Percentiles rank a stretch among this genome's conserved stretches.
Evolutionary conservation across 92 coral and sea anemone species (phyloP).

Genomic region (Meandrina meandrites): DNA sequence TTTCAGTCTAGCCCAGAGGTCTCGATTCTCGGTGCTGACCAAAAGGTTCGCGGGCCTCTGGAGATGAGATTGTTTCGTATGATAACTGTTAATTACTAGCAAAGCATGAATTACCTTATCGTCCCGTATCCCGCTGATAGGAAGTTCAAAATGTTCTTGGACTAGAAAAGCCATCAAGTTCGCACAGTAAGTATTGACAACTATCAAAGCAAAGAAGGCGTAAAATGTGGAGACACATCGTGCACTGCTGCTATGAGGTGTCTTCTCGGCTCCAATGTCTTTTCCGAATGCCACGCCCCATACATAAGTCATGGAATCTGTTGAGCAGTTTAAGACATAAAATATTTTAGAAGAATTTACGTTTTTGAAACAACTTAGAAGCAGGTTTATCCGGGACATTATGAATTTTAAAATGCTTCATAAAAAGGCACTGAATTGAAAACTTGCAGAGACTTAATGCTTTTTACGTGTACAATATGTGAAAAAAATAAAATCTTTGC

Average conservation of each 20-base stretch:
- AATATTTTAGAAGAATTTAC: too few relatives aligned
- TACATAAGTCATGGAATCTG: conserved; percentile 86
- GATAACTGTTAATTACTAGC: not conserved
- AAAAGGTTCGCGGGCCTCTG: too few relatives aligned
- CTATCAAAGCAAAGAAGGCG: conserved; percentile 71
- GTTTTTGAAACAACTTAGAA: too few relatives aligned
- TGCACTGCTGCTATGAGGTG: conserved; percentile 80
- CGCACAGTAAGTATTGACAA: conserved; percentile 78
- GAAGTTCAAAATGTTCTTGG: conserved; percentile 48
- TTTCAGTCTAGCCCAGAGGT: too few relatives aligned
- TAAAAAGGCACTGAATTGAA: too few relatives aligned
- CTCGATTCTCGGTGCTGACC: too few relatives aligned
- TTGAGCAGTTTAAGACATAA: not conserved
- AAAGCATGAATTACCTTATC: conserved; percentile 45
- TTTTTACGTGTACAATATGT: too few relatives aligned
- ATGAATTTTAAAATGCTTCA: too few relatives aligned
- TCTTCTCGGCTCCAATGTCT: conserved; percentile 82
- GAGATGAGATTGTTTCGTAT: too few relatives aligned
- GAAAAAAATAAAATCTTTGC: too few relatives aligned
- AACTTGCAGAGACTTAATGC: too few relatives aligned
- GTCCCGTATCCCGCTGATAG: conserved; percentile 71
- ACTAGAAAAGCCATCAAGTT: conserved; percentile 75
- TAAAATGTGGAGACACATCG: conserved; percentile 73
- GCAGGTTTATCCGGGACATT: too few relatives aligned
- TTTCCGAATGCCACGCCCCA: conserved; percentile 93